Percentiles rank a stretch among this genome's conserved stretches.
Evolutionary conservation across 2,113 vertebrate species (phyloP).

Genomic region (Uropsilus gracilis): DNA sequence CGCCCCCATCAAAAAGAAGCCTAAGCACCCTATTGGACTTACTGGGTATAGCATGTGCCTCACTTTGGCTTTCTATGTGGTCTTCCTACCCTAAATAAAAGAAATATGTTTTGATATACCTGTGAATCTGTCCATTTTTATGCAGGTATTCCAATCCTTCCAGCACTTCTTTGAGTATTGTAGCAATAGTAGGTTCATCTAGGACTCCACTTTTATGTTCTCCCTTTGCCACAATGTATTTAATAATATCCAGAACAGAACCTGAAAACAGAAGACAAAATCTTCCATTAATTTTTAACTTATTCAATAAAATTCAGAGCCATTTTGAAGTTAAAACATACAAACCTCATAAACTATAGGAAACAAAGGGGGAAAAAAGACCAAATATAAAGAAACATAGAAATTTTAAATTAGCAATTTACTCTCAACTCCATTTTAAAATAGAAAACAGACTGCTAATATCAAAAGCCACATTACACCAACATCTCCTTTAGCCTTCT

Average conservation of each 20-base stretch:
- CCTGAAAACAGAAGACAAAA: constrained; percentile 82
- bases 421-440: background rate
- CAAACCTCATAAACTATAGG: background rate
- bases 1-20: background rate
- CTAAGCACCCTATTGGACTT: background rate
- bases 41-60: background rate
- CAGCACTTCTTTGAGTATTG: constrained; percentile 94
- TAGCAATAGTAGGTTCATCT: constrained; percentile 94
- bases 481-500: background rate
- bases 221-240: constrained; percentile 94
- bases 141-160: constrained; percentile 96
- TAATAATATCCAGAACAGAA: constrained; percentile 97
- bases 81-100: background rate
- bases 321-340: background rate
- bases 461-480: background rate
- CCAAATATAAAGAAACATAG: background rate
- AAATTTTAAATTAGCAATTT: background rate
- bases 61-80: background rate
- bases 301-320: background rate
- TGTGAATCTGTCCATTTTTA: constrained; percentile 97
- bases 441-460: constrained; percentile 27
- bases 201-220: constrained; percentile 95
- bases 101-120: constrained; percentile 80
- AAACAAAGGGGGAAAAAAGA: background rate
- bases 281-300: background rate